Percentiles rank a stretch among this genome's conserved stretches.
These are phyloP conservation scores for Sorex maritimensis DNA, from an alignment of 2,797 vertebrate species.

Conservation along the genomic window DNA sequence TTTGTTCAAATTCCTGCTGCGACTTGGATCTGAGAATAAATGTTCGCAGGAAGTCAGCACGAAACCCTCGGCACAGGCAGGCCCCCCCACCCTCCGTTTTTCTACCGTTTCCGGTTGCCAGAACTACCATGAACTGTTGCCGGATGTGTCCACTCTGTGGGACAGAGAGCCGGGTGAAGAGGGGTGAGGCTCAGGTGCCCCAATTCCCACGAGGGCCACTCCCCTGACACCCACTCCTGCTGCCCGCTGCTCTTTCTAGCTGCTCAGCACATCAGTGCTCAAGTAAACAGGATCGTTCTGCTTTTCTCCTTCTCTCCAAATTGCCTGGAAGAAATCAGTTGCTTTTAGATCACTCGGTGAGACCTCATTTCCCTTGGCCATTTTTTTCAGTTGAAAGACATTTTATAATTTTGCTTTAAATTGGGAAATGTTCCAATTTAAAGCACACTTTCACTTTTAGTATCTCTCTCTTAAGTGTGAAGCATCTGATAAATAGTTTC, in stretches of 20 bases:
- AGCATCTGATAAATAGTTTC: conserved; percentile 34
- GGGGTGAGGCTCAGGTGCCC: background rate
- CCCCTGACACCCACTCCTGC: background rate
- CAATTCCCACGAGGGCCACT: background rate
- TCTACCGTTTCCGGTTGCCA: background rate
- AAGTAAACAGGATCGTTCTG: background rate
- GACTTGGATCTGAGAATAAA: background rate
- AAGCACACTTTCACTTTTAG: no score
- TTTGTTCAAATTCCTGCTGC: background rate
- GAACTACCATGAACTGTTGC: accelerated
- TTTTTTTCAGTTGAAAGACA: conserved; percentile 24
- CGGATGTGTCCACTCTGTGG: accelerated
- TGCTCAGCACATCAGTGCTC: background rate
- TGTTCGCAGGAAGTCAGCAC: background rate
- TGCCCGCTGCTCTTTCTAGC: background rate
- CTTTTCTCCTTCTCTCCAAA: background rate
- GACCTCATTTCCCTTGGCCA: conserved; percentile 46
- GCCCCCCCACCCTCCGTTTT: no score
- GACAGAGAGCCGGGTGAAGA: background rate
- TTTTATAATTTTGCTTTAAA: conserved; percentile 47
- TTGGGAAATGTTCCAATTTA: no score
- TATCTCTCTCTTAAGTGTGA: conserved; percentile 30
- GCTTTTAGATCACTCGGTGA: background rate
- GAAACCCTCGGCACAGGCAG: background rate
- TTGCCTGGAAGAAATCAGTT: background rate